These are phyloP conservation scores for Ciconia boyciana DNA, from an alignment of 2,113 vertebrate species.

Conservation along the genomic window DNA sequence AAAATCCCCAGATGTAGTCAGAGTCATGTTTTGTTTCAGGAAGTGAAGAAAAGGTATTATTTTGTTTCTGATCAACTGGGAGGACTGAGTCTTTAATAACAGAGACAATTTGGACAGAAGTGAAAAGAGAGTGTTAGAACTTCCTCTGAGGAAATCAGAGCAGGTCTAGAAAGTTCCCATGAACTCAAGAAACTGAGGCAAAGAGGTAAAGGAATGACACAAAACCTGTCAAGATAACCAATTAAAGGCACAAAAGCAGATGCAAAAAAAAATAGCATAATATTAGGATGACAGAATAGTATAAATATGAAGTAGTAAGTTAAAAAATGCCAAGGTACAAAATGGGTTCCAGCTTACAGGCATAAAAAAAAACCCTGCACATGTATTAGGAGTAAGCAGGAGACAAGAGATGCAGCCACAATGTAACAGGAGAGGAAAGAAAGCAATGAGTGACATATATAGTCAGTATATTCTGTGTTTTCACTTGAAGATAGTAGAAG, in stretches of 20 bases:
- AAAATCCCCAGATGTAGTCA: neutral
- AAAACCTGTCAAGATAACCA: neutral
- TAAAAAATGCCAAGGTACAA: neutral
- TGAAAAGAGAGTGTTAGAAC: neutral
- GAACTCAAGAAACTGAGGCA: neutral
- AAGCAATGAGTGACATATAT: neutral
- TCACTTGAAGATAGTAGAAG: neutral
- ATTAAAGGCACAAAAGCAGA: neutral
- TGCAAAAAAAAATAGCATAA: neutral
- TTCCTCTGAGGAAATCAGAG: neutral
- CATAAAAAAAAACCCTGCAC: neutral
- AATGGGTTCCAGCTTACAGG: neutral
- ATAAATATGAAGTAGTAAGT: neutral
- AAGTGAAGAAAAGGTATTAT: neutral
- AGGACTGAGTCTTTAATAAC: neutral
- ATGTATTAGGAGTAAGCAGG: neutral
- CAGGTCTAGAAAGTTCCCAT: neutral
- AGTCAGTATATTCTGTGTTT: neutral
- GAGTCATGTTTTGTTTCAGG: neutral
- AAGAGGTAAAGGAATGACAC: neutral
- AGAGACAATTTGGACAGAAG: neutral
- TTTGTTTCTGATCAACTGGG: neutral
- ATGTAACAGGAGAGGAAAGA: neutral
- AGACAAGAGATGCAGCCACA: neutral
- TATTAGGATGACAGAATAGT: neutral